These are phyloP conservation scores for Pseudococcus viburni DNA, from an alignment of 2,888 invertebrate species.

Conservation along the genomic window DNA sequence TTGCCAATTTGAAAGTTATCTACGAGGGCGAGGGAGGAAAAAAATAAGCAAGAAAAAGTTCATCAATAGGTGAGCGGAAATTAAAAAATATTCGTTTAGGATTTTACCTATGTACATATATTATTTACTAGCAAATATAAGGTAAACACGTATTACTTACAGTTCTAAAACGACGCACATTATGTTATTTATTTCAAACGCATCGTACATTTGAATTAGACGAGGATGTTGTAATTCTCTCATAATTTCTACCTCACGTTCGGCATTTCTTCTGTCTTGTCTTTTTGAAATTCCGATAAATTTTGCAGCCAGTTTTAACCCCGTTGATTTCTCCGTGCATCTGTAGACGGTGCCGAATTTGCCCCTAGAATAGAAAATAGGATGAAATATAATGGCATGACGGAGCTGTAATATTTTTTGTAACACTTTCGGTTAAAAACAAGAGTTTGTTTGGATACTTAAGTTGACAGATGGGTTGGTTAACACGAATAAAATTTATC, in stretches of 20 bases:
- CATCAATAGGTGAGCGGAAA: background rate
- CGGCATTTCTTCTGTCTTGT: constrained; percentile 91
- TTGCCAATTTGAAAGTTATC: constrained; percentile 7
- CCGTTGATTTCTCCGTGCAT: constrained; percentile 87
- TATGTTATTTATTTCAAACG: constrained; percentile 92
- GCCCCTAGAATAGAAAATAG: constrained; percentile 78
- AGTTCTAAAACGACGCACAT: constrained; percentile 98
- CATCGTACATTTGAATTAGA: constrained; percentile 97
- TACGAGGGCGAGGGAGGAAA: background rate
- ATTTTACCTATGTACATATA: background rate
- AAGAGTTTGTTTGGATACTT: background rate
- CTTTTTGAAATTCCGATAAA: constrained; percentile 88
- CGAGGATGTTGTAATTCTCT: constrained; percentile 92
- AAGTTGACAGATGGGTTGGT: background rate
- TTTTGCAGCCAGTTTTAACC: constrained; percentile 91
- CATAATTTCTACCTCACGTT: constrained; percentile 98
- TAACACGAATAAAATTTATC: constrained; percentile 30
- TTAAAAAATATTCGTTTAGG: constrained; percentile 32
- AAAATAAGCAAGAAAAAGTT: background rate
- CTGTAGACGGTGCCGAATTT: constrained; percentile 97
- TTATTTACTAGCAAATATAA: background rate
- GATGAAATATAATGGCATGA: background rate
- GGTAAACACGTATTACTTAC: constrained; percentile 78
- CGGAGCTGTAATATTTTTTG: background rate
- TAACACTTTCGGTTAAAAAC: background rate